A percentile compares a stretch with the other conserved stretches of the same genome.
phyloP scores from a whole-genome alignment of 2,888 invertebrate species.

The Chalcis sispes region DNA sequence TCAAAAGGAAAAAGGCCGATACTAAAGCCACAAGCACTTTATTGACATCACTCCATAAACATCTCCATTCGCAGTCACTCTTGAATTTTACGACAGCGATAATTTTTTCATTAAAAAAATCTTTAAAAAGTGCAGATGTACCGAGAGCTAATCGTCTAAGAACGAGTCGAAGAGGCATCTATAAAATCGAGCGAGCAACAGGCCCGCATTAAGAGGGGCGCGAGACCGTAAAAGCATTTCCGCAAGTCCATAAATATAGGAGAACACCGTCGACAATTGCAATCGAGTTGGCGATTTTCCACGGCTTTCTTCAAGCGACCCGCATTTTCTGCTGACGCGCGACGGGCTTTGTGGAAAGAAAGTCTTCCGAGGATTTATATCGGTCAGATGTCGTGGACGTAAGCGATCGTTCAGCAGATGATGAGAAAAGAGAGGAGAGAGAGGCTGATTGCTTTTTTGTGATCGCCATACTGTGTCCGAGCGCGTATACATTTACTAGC shows the following conservation, averaged over 20 bases:
- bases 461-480: neutral
- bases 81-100: too few species aligned
- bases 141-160: too few species aligned
- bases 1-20: too few species aligned
- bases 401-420: too few species aligned
- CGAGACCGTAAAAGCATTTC: constrained; percentile 23
- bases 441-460: neutral
- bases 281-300: constrained; percentile 43
- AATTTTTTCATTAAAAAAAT: too few species aligned
- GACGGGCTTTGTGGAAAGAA: neutral
- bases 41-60: too few species aligned
- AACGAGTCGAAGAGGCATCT: neutral
- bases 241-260: constrained; percentile 43
- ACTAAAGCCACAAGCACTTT: too few species aligned
- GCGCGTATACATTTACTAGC: too few species aligned
- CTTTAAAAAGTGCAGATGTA: too few species aligned
- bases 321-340: constrained; percentile 9
- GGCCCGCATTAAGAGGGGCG: neutral
- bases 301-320: constrained; percentile 22
- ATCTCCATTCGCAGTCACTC: too few species aligned
- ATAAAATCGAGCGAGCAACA: neutral
- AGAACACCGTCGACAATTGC: constrained; percentile 14
- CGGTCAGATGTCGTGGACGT: constrained; percentile 24
- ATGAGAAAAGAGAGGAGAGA: neutral
- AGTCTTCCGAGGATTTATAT: constrained; percentile 32